Percentiles rank a stretch among this genome's conserved stretches.
These are phyloP conservation scores for Cylas formicarius DNA, from an alignment of 1,140 invertebrate species.

Conservation along the genomic window DNA sequence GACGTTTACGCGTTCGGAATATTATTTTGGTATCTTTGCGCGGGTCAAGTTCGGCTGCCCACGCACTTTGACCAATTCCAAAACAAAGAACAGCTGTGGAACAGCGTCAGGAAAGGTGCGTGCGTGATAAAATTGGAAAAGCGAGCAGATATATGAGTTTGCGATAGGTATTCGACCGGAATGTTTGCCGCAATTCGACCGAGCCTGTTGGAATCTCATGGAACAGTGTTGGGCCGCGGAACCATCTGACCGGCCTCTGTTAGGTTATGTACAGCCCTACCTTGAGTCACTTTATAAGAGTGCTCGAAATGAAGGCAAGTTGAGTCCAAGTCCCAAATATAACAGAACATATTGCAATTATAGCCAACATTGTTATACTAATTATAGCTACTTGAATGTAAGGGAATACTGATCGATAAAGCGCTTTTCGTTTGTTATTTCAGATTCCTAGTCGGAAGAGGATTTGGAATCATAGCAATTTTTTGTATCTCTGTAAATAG, in stretches of 20 bases:
- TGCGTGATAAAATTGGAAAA: background rate
- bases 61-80: slow-evolving; percentile 77
- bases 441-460: slow-evolving; percentile 28
- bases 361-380: slow-evolving; percentile 14
- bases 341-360: slow-evolving; percentile 5
- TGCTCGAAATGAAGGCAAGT: slow-evolving; percentile 25
- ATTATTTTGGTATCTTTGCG: slow-evolving; percentile 86
- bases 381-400: slow-evolving; percentile 19
- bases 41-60: slow-evolving; percentile 73
- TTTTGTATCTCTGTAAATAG: slow-evolving; percentile 13
- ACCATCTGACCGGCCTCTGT: slow-evolving; percentile 62
- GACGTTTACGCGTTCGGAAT: slow-evolving; percentile 91
- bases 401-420: slow-evolving; percentile 20
- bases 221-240: slow-evolving; percentile 78
- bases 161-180: slow-evolving; percentile 65
- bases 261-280: slow-evolving; percentile 67
- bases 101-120: slow-evolving; percentile 72
- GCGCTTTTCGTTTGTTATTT: slow-evolving; percentile 25
- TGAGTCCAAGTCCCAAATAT: slow-evolving; percentile 17
- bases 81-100: slow-evolving; percentile 85
- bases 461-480: slow-evolving; percentile 17
- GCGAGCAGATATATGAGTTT: slow-evolving; percentile 17
- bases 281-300: slow-evolving; percentile 48
- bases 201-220: slow-evolving; percentile 81
- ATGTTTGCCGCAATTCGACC: slow-evolving; percentile 62